phyloP scores from a whole-genome alignment of 1,140 invertebrate species.

The Leguminivora glycinivorella region DNA sequence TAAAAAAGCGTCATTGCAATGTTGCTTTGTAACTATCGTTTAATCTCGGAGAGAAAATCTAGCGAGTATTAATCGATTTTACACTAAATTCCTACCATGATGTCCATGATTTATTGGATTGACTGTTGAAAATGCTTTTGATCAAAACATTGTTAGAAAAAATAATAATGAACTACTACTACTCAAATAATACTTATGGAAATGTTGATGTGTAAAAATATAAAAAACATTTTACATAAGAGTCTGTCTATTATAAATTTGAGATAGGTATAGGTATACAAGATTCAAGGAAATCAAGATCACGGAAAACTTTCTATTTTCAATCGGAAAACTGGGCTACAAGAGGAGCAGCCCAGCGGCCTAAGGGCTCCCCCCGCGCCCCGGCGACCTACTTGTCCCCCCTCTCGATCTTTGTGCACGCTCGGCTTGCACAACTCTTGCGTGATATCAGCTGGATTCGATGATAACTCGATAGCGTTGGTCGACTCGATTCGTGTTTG shows the following conservation, averaged over 20 bases:
- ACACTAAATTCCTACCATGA: background rate
- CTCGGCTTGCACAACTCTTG: conserved; percentile 68
- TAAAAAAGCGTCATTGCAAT: background rate
- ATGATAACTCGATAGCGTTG: conserved; percentile 26
- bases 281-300: background rate
- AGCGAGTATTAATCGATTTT: conserved; percentile 5
- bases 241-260: background rate
- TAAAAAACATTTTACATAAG: background rate
- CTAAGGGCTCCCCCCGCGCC: conserved; percentile 70
- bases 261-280: background rate
- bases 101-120: no score
- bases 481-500: conserved; percentile 11
- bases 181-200: background rate
- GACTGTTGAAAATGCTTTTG: background rate
- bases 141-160: background rate
- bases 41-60: background rate
- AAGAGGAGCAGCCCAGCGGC: conserved; percentile 35
- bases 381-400: conserved; percentile 69
- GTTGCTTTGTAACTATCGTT: background rate
- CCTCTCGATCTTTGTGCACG: conserved; percentile 72
- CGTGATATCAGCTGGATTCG: conserved; percentile 69
- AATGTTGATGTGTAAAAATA: no score
- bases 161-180: background rate
- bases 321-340: conserved; percentile 24
- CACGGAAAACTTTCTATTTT: conserved; percentile 10